phyloP scores from a whole-genome alignment of 2,113 vertebrate species.

The Leptocoma aspasia region DNA sequence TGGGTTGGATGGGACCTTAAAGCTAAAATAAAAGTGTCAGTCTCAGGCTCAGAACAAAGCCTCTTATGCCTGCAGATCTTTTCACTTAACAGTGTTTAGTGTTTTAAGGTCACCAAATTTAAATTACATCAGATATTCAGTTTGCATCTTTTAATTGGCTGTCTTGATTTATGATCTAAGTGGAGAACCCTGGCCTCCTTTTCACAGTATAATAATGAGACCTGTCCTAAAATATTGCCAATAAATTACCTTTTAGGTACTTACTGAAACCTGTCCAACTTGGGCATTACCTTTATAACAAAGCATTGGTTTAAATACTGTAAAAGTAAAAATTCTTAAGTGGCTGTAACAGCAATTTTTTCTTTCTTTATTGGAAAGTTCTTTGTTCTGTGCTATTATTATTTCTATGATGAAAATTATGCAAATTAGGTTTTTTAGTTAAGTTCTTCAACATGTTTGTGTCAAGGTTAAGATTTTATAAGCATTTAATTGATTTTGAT shows the following conservation, averaged over 20 bases:
- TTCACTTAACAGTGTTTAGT: neutral
- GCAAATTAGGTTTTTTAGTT: neutral
- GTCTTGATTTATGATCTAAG: neutral
- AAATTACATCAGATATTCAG: neutral
- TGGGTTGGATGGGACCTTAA: neutral
- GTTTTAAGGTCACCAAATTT: neutral
- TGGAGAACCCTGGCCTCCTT: neutral
- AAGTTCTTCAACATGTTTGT: neutral
- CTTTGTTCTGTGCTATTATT: neutral
- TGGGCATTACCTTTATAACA: neutral
- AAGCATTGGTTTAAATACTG: neutral
- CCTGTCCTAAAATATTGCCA: neutral
- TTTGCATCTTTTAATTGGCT: neutral
- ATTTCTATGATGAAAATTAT: neutral
- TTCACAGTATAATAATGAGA: neutral
- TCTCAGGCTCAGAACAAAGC: neutral
- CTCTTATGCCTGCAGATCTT: neutral
- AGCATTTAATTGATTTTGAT: neutral
- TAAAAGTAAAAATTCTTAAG: neutral
- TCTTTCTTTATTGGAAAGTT: neutral
- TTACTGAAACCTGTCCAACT: neutral
- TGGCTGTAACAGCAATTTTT: neutral
- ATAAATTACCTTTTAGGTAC: neutral
- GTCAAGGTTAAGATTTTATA: neutral
- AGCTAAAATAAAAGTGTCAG: neutral